Evolutionary conservation across 2,888 invertebrate species (phyloP).

Genomic region (Hylaea fasciaria): DNA sequence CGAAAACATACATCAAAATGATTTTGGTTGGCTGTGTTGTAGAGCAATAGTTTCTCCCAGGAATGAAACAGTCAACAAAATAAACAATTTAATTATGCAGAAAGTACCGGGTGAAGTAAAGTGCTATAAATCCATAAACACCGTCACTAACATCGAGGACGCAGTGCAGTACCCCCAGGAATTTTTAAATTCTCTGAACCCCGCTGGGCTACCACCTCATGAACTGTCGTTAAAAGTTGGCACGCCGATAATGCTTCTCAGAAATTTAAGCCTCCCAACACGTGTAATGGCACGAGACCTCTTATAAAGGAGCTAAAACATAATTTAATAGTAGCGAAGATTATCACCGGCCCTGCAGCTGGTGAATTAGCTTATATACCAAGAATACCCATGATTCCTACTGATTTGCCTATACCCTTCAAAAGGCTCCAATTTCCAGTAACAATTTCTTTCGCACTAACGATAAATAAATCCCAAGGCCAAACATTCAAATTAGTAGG

Average conservation of each 20-base stretch:
- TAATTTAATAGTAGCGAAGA: conserved; percentile 41
- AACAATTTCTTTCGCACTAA: conserved; percentile 46
- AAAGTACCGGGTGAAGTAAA: conserved; percentile 43
- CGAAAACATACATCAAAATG: conserved; percentile 2
- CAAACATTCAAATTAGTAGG: conserved; percentile 39
- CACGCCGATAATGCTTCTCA: conserved; percentile 41
- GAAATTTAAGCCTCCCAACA: conserved; percentile 43
- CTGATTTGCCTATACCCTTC: conserved; percentile 44
- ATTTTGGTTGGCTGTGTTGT: conserved; percentile 44
- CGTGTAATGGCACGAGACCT: conserved; percentile 27
- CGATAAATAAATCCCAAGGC: conserved; percentile 39
- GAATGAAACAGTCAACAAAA: conserved; percentile 36
- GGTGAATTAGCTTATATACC: conserved; percentile 49
- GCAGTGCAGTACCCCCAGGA: conserved; percentile 52
- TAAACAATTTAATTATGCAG: conserved; percentile 47
- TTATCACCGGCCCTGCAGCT: conserved; percentile 48
- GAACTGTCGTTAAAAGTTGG: conserved; percentile 45
- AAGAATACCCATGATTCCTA: conserved; percentile 46
- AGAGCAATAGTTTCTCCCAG: conserved; percentile 39
- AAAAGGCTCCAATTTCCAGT: conserved; percentile 43
- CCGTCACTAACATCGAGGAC: conserved; percentile 48
- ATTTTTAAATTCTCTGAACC: conserved; percentile 52
- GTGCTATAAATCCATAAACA: conserved; percentile 51
- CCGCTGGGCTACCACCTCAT: conserved; percentile 49
- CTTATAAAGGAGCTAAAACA: conserved; percentile 29